Conservation (phyloP, 1,140 invertebrate species). For the Eupristina koningsbergeri region DNA sequence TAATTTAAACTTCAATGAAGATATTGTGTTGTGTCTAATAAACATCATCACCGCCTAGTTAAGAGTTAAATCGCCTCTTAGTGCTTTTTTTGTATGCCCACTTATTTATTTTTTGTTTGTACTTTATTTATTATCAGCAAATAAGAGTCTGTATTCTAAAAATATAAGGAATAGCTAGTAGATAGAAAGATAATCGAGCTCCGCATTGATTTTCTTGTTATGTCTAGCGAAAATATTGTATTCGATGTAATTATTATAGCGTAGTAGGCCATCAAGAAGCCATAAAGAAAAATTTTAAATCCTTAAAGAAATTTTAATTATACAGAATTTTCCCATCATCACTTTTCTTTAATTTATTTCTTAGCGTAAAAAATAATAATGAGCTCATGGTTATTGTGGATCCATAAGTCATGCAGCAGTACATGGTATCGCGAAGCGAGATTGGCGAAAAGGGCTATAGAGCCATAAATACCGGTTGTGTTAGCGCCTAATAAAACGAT, state of each 20-base stretch:
- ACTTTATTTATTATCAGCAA: neutral
- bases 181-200: neutral
- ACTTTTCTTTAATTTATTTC: constrained; percentile 11
- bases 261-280: neutral
- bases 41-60: neutral
- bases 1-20: neutral
- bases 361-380: neutral
- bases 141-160: neutral
- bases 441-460: neutral
- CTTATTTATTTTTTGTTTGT: constrained; percentile 21
- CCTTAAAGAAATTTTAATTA: constrained; percentile 20
- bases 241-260: neutral
- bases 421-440: neutral
- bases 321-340: neutral
- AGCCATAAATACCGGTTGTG: neutral
- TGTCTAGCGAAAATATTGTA: neutral
- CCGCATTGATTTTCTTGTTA: neutral
- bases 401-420: constrained; percentile 13
- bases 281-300: neutral
- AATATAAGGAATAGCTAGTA: neutral
- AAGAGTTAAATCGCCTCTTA: neutral
- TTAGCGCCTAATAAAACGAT: constrained; percentile 32
- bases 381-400: neutral
- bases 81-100: neutral
- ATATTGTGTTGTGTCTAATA: neutral